phyloP scores from a whole-genome alignment of 1,140 invertebrate species.

The Rhyzopertha dominica region DNA sequence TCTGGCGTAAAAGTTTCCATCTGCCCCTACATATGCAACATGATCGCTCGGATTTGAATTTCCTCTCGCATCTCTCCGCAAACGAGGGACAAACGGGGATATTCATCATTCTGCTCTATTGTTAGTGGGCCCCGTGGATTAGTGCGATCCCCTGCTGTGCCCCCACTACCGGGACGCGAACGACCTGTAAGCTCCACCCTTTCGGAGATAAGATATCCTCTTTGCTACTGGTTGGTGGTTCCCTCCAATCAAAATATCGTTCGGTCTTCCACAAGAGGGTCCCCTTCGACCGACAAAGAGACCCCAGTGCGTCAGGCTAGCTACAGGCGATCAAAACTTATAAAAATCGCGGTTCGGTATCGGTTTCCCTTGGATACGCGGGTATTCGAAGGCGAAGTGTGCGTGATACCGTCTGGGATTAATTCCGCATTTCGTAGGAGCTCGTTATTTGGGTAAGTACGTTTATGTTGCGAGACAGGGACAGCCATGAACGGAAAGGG shows the following conservation, averaged over 20 bases:
- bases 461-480: neutral
- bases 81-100: too few relatives aligned
- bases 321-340: slow-evolving; percentile 18
- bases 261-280: slow-evolving; percentile 30
- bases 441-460: slow-evolving; percentile 6
- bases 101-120: too few relatives aligned
- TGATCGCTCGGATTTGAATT: too few relatives aligned
- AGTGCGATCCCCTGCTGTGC: slow-evolving; percentile 17
- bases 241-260: slow-evolving; percentile 26
- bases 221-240: slow-evolving; percentile 24
- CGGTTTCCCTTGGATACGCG: slow-evolving; percentile 4
- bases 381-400: slow-evolving; percentile 20
- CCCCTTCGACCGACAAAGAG: slow-evolving; percentile 36
- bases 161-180: slow-evolving; percentile 14
- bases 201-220: neutral
- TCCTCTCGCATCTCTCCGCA: too few relatives aligned
- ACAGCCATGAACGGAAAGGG: slow-evolving; percentile 27
- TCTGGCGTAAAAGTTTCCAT: too few relatives aligned
- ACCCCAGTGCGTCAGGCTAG: slow-evolving; percentile 28
- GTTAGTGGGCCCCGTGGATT: slow-evolving; percentile 4
- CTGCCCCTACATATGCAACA: too few relatives aligned
- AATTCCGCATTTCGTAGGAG: slow-evolving; percentile 7
- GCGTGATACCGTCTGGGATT: neutral
- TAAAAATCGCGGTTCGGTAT: slow-evolving; percentile 16
- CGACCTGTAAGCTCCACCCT: neutral